A percentile compares a stretch with the other conserved stretches of the same genome.
Evolutionary conservation across 2,888 invertebrate species (phyloP).

Genomic region (Taenaris catops): DNA sequence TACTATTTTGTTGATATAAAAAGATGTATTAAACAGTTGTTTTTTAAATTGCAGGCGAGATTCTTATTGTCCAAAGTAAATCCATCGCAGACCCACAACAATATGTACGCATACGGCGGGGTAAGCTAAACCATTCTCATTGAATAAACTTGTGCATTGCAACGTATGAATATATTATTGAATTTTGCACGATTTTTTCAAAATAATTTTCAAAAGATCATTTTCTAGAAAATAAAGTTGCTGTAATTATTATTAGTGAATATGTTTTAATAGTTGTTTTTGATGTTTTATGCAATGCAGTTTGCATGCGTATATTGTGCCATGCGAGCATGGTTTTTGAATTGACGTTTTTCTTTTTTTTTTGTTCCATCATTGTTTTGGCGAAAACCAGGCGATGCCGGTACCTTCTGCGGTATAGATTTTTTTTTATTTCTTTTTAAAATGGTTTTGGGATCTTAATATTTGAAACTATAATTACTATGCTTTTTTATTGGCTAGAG

Average conservation of each 20-base stretch:
- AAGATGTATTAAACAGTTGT: no score
- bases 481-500: no score
- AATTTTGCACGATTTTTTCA: constrained; percentile 2
- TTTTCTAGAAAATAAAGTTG: neutral
- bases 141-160: neutral
- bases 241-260: neutral
- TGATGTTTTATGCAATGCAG: constrained; percentile 26
- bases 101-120: constrained; percentile 97
- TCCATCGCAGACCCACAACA: constrained; percentile 99
- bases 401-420: constrained; percentile 84
- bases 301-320: constrained; percentile 27
- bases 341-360: constrained; percentile 50
- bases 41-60: constrained; percentile 84
- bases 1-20: no score
- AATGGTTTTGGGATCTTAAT: constrained; percentile 17
- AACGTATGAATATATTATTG: neutral
- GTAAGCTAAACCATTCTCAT: constrained; percentile 74
- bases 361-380: constrained; percentile 72
- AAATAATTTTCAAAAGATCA: neutral
- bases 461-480: no score
- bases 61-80: constrained; percentile 99
- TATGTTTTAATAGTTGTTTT: constrained; percentile 2
- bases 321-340: constrained; percentile 62
- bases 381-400: constrained; percentile 83
- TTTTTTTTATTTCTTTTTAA: constrained; percentile 55